A percentile compares a stretch with the other conserved stretches of the same genome.
phyloP scores from a whole-genome alignment of 1,140 invertebrate genomes.

The Ceratina australensis region DNA sequence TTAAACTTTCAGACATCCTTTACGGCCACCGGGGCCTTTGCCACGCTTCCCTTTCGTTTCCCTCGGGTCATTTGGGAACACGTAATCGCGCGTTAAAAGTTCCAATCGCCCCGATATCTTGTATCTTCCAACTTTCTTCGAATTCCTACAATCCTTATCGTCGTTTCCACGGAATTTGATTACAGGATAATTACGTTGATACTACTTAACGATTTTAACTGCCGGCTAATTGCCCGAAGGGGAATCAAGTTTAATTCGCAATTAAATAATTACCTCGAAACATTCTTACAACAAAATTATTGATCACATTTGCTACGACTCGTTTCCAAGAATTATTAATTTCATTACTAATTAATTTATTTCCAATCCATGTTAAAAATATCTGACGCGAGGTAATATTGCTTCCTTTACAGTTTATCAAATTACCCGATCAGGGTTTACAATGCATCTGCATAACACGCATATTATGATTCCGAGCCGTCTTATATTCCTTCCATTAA shows the following conservation, averaged over 20 bases:
- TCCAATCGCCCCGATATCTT: neutral
- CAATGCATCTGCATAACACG: too few species aligned
- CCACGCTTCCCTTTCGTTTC: neutral
- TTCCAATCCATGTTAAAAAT: neutral
- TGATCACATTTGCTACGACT: too few species aligned
- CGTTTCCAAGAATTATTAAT: slow-evolving; percentile 6
- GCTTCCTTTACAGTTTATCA: neutral
- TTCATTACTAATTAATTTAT: too few species aligned
- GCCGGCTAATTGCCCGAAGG: too few species aligned
- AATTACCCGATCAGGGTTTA: neutral
- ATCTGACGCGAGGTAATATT: neutral
- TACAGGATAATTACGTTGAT: too few species aligned
- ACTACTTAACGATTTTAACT: too few species aligned
- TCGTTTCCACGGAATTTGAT: neutral
- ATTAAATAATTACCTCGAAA: neutral
- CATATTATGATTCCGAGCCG: neutral
- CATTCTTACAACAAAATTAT: neutral
- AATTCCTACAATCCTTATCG: slow-evolving; percentile 6
- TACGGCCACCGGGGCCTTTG: neutral
- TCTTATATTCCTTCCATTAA: neutral
- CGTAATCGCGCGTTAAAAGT: slow-evolving; percentile 13
- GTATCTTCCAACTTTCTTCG: neutral
- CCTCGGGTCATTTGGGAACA: slow-evolving; percentile 3
- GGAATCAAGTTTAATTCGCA: neutral
- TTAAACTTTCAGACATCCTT: slow-evolving; percentile 32